Conservation (phyloP, 2,113 vertebrate species). For the Lamprotornis superbus region DNA sequence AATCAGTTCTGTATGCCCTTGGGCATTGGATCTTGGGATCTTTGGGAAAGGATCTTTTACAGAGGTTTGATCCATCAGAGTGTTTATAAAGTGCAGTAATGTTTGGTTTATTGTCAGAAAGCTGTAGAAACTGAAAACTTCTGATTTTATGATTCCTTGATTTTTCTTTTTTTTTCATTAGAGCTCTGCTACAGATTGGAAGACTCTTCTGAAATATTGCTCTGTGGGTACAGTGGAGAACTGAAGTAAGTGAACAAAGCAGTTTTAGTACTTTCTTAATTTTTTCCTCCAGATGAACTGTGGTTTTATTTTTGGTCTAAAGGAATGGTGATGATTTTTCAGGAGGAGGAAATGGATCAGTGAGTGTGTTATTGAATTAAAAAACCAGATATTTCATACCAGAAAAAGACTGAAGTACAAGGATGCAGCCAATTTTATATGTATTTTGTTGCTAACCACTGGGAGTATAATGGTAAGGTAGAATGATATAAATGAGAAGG, state of each 20-base stretch:
- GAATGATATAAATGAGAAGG: neutral
- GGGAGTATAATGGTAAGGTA: neutral
- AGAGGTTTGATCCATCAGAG: neutral
- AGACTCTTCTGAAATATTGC: slow-evolving; percentile 81
- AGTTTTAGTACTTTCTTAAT: neutral
- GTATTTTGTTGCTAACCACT: neutral
- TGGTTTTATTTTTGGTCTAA: neutral
- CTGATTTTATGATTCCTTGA: neutral
- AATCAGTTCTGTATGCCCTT: neutral
- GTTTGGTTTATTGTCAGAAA: neutral
- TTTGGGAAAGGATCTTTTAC: neutral
- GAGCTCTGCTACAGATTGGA: slow-evolving; percentile 75
- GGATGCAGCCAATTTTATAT: neutral
- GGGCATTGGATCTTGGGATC: too few relatives aligned
- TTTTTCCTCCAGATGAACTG: neutral
- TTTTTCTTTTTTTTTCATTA: slow-evolving; percentile 23
- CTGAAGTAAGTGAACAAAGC: slow-evolving; percentile 78
- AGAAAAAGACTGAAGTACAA: neutral
- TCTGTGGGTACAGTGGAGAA: slow-evolving; percentile 83
- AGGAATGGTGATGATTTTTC: neutral
- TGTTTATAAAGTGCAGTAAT: neutral
- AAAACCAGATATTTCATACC: neutral
- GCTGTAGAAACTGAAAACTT: neutral
- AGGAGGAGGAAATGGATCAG: neutral
- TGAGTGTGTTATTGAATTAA: neutral